Percentiles rank a stretch among this genome's conserved stretches.
Evolutionary conservation across 2,888 invertebrate genomes (phyloP).

Genomic region (Noctuana brunneofusca): DNA sequence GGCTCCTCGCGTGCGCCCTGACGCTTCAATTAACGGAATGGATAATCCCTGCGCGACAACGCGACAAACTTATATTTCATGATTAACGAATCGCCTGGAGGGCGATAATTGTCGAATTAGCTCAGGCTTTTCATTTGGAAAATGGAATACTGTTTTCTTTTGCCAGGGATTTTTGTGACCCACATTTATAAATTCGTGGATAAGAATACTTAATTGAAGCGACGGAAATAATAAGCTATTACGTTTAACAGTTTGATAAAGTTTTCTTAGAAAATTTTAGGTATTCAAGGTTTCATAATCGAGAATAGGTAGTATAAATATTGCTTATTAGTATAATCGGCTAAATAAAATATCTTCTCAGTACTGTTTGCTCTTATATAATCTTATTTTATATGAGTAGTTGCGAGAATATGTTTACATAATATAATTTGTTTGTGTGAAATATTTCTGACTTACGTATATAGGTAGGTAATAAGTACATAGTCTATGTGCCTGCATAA

Average conservation of each 20-base stretch:
- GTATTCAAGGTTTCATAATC: neutral
- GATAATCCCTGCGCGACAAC: conserved; percentile 60
- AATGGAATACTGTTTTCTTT: conserved; percentile 29
- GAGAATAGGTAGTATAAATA: neutral
- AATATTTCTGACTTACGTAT: neutral
- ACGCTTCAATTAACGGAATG: conserved; percentile 73
- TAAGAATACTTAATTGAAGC: conserved; percentile 11
- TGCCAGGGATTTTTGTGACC: conserved; percentile 8
- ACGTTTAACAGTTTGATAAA: neutral
- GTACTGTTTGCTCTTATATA: neutral
- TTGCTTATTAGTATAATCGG: neutral
- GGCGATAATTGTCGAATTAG: conserved; percentile 40
- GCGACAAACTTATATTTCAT: conserved; percentile 58
- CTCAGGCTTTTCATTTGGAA: conserved; percentile 28
- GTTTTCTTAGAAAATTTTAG: neutral
- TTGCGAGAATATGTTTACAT: neutral
- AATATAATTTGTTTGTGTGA: neutral
- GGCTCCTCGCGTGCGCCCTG: conserved; percentile 61
- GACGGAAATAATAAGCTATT: conserved; percentile 9
- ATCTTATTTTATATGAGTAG: neutral
- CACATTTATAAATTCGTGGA: conserved; percentile 6
- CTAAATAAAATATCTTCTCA: neutral
- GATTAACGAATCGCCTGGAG: conserved; percentile 45
- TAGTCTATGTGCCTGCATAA: neutral
- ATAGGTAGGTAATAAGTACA: no score